Evolutionary conservation across 2,888 invertebrate genomes (phyloP), one percentile per base, ranked within the genome.

Genomic region (Hanleya hanleyi): DNA sequence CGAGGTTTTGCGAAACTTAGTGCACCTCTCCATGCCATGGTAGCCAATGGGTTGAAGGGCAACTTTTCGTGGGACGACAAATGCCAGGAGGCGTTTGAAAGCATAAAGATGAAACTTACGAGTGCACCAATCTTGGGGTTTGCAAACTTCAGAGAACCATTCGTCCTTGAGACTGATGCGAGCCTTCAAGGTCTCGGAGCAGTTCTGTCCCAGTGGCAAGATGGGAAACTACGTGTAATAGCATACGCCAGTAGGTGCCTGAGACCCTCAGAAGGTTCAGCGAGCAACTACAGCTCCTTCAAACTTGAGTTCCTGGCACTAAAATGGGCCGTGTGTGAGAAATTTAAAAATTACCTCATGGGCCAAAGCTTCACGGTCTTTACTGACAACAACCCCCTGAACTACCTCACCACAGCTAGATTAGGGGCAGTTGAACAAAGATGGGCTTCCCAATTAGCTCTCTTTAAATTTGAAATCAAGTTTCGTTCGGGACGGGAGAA

Each of bases 291-390:
- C 65, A 76, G 74, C 33, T 74, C 65, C 38, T 73, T 70, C 61
- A 78, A 75, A 61, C 26, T 79, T n/a, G 78, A 78, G 50, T 62
- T 75, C 26, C 67, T 79, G 7, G 79, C 66, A 3, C 62, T 77
- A 4, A 80, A 80, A 62, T 78, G 78, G 79, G 75, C 79, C 6
- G 67, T 76, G 26, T 65, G 67, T 32, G 72, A 76, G 12, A 76
- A 78, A 47, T 77, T 76, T 26, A 35, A 64, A 26, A 70, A 72
- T 47, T 78, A 76, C 36, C 74, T 76, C 1, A 32, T 69, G 4
- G 77, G 71, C 1, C 18, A 69, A 0, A 37, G 70, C 26, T 76
- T 78, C 47, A 33, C 12, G 7, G 71, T 77, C 3, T 57, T 61
- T 7, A 77, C 74, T 6, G 73, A 75, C 67, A 75, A 70, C 65